phyloP scores from a whole-genome alignment of 2,113 vertebrate genomes.

The Trogon surrucura region DNA sequence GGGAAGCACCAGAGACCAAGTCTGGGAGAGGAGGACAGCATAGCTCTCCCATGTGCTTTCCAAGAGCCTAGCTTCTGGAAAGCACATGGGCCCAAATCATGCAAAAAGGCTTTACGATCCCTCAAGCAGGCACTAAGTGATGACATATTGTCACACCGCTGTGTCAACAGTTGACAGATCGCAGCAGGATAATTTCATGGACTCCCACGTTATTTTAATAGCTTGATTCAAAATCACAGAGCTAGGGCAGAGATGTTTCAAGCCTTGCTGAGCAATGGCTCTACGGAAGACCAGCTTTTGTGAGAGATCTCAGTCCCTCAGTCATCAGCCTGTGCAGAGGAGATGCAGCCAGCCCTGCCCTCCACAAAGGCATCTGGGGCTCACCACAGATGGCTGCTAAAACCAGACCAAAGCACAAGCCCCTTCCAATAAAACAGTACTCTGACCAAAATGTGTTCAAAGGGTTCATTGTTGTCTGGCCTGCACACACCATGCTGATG shows the following conservation, averaged over 20 bases:
- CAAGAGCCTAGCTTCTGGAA: neutral
- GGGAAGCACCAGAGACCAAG: neutral
- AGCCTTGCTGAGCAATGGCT: neutral
- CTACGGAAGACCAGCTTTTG: neutral
- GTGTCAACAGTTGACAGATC: constrained; percentile 53
- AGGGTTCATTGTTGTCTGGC: constrained; percentile 31
- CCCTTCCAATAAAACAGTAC: neutral
- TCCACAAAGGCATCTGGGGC: neutral
- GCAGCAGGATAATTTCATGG: neutral
- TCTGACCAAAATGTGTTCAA: constrained; percentile 10
- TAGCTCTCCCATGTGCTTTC: too few relatives aligned
- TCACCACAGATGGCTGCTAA: neutral
- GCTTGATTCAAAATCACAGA: neutral
- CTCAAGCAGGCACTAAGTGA: constrained; percentile 37
- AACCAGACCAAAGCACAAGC: neutral
- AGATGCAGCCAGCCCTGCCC: neutral
- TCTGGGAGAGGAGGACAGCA: neutral
- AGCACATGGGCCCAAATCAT: constrained; percentile 2
- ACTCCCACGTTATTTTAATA: neutral
- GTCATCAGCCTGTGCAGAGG: neutral
- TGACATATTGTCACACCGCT: constrained; percentile 44
- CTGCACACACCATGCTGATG: accelerated
- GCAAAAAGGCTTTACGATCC: constrained; percentile 10
- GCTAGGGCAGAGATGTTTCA: neutral
- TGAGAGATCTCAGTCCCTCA: neutral